phyloP scores from a whole-genome alignment of 2,113 vertebrate genomes.

The Zosterops pallidus region DNA sequence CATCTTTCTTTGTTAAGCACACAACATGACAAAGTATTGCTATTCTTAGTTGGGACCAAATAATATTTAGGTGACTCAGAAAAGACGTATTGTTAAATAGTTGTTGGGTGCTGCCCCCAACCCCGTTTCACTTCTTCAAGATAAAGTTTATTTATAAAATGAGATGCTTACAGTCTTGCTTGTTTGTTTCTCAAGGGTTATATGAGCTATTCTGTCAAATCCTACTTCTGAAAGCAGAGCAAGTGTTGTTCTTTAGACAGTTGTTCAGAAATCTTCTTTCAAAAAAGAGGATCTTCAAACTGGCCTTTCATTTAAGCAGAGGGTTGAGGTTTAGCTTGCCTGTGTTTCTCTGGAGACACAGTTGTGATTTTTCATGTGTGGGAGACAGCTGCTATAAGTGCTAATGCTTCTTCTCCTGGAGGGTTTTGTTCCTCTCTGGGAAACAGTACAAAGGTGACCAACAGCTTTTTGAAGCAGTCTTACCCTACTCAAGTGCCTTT shows the following conservation, averaged over 20 bases:
- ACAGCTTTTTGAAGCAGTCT: not conserved
- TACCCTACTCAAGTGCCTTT: not conserved
- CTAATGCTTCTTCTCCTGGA: not conserved
- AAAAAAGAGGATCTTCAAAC: not conserved
- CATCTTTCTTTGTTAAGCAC: not conserved
- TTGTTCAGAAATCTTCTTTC: not conserved
- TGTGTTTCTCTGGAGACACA: not conserved
- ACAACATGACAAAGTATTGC: not conserved
- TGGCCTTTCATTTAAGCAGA: not conserved
- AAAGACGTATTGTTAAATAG: not conserved
- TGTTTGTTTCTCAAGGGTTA: not conserved
- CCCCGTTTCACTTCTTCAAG: not conserved
- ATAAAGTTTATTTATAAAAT: not conserved
- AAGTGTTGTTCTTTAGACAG: not conserved
- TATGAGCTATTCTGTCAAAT: not conserved
- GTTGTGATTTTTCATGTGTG: not conserved
- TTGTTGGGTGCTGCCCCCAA: not conserved
- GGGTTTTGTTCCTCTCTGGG: not conserved
- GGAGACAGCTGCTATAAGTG: not conserved
- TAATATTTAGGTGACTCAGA: not conserved
- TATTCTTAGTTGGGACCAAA: not conserved
- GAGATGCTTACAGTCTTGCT: not conserved
- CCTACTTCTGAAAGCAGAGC: not conserved
- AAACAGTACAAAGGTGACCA: not conserved
- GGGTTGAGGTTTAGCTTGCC: not conserved